Base-by-base conservation (phyloP, 2,797 vertebrate species). In the Sebastes minor region DNA sequence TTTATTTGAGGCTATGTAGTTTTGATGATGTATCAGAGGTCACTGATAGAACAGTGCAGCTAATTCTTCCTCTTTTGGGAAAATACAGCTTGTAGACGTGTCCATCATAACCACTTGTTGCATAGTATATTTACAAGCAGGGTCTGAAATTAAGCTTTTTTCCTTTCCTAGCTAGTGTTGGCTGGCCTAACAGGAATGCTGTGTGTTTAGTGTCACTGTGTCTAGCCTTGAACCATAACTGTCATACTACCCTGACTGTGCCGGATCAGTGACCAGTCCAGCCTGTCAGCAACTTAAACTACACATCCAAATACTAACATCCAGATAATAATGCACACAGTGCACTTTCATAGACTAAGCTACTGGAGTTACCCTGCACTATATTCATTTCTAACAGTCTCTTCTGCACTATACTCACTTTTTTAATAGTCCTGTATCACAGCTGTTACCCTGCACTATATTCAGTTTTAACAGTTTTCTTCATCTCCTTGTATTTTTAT, bases 31-130 rank as follows among this genome's bases (percentile, higher is more conserved):
- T n/a, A 2, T 55, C 16, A 56, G n/a, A 42, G 7, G 52, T 32
- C 18, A 20, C 27, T 42, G 27, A 28, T 20, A 2, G 35, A 9
- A 11, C 1, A 12, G 6, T 33, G 22, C 18, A 10, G 6, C 11
- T 18, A 16, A n/a, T 55, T 22, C 4, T 8, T 22, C 1, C 5
- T 71, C 0, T 27, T 8, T 62, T 12, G 2, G 33, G 22, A 18
- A 3, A 18, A 8, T 7, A 16, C 1, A 22, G 32, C 1, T 5
- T 14, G 32, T 20, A 62, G 33, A n/a, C 25, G 8, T 22, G n/a
- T 62, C 27, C 13, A 2, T 32, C 4, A 64, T 30, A 11, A n/a
- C 55, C 56, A 86, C 85, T 80, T 81, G 86, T 86, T 86, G 80
- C 68, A 67, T n/a, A 55, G 4, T 27, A 33, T 25, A 52, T 77